Evolutionary conservation across 2,113 vertebrate genomes (phyloP), one percentile per base, ranked within the genome.

Genomic region (Columbina picui): DNA sequence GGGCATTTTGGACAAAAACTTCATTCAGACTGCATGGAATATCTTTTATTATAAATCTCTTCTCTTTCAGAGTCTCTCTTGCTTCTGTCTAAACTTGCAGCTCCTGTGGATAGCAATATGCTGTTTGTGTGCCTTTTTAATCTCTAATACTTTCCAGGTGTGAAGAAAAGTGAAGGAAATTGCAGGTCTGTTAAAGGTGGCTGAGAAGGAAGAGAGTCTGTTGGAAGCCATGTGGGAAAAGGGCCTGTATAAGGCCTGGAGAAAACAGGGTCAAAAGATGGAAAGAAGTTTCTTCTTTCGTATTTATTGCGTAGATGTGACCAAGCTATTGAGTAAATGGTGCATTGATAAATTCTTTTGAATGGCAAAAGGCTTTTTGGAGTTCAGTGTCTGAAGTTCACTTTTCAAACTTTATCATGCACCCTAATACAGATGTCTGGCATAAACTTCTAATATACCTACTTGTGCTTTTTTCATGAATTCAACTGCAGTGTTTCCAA

Each of bases 381-480:
- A 94, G 69, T 55, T 78, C 60, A 67, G 38, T 74, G 70, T 92
- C 80, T 9, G 12, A 78, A 84, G 55, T 61, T 74, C 75, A 84
- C 29, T 68, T 63, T 79, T 94, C 56, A 78, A 71, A 67, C 6
- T 47, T 92, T 78, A 85, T 91, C 38, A 7, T 69, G 63, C 21
- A 70, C 25, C 53, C 34, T 83, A 45, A 57, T 75, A 81, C 59
- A 96, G 89, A 87, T 63, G 65, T 91, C 71, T 45, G 69, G 55
- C 27, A 84, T 47, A 63, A 85, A 67, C 19, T 22, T 70, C 6
- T 9, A 49, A 27, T 34, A 19, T 55, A 49, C 17, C 29, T 74
- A 45, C 85, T 91, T 87, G 84, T 75, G 71, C 67, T 89, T 84
- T 83, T 93, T 97, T 96, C 77, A 84, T 82, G 45, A 96, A 91